phyloP scores from a whole-genome alignment of 2,888 invertebrate genomes.

The Chesias legatella region DNA sequence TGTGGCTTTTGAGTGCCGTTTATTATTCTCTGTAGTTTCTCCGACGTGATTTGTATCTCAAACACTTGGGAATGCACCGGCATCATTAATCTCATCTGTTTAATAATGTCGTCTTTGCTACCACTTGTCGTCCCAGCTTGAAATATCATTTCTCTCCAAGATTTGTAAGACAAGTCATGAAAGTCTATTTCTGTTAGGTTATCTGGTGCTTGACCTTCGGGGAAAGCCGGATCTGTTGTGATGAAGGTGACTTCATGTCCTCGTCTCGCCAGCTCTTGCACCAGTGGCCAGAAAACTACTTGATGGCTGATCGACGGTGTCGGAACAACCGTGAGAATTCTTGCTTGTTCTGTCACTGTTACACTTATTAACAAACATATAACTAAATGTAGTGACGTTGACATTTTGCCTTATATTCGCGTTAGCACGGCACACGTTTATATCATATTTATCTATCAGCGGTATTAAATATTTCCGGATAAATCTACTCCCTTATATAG shows the following conservation, averaged over 20 bases:
- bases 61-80: constrained; percentile 7
- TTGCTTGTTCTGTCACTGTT: constrained; percentile 21
- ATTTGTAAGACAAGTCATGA: constrained; percentile 39
- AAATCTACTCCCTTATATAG: too few relatives aligned
- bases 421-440: too few relatives aligned
- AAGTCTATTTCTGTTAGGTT: constrained; percentile 55
- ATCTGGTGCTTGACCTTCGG: constrained; percentile 34
- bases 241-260: constrained; percentile 65
- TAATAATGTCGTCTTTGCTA: constrained; percentile 11
- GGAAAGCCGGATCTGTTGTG: constrained; percentile 55
- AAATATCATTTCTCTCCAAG: constrained; percentile 19
- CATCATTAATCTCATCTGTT: constrained; percentile 8
- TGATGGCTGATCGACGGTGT: constrained; percentile 68
- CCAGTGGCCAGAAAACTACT: constrained; percentile 54
- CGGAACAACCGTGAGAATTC: constrained; percentile 43
- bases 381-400: too few relatives aligned
- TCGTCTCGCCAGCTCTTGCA: constrained; percentile 51
- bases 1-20: constrained; percentile 23
- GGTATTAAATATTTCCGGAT: too few relatives aligned
- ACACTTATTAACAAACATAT: too few relatives aligned
- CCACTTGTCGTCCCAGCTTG: constrained; percentile 1
- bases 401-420: too few relatives aligned
- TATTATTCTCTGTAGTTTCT: constrained; percentile 33
- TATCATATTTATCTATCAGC: too few relatives aligned
- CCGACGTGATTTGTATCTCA: constrained; percentile 29